A percentile compares a stretch with the other conserved stretches of the same genome.
Evolutionary conservation across 2,797 vertebrate genomes (phyloP).

Genomic region (Schizopygopsis pylzovi): DNA sequence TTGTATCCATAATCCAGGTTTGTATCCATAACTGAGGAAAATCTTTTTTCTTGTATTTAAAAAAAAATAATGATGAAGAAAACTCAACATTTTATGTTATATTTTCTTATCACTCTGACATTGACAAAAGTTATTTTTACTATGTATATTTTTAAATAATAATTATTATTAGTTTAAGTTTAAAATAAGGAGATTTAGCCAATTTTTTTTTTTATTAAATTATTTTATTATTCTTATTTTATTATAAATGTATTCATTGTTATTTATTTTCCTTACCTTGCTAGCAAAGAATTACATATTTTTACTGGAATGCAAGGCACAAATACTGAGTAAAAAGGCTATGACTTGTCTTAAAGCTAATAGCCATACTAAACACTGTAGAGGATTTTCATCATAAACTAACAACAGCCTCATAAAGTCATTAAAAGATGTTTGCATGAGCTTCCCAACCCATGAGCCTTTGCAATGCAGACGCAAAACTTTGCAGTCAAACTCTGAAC

Average conservation of each 20-base stretch:
- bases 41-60: neutral
- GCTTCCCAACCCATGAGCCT: constrained; percentile 1
- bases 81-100: neutral
- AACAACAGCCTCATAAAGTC: neutral
- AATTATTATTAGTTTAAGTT: neutral
- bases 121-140: neutral
- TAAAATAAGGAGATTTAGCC: neutral
- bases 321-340: neutral
- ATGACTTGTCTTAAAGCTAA: constrained; percentile 6
- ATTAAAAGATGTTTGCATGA: constrained; percentile 24
- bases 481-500: too few relatives aligned
- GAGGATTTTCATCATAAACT: constrained; percentile 8
- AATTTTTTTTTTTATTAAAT: neutral
- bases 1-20: neutral
- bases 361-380: constrained; percentile 1
- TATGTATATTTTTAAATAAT: neutral
- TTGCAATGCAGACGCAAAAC: constrained; percentile 34
- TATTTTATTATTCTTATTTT: neutral
- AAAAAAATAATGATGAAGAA: too few relatives aligned
- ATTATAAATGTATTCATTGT: neutral
- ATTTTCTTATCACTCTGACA: neutral
- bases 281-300: neutral
- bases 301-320: neutral
- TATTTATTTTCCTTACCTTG: neutral
- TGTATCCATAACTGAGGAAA: neutral